Conservation (phyloP, 1,140 invertebrate species). For the Apis laboriosa region DNA sequence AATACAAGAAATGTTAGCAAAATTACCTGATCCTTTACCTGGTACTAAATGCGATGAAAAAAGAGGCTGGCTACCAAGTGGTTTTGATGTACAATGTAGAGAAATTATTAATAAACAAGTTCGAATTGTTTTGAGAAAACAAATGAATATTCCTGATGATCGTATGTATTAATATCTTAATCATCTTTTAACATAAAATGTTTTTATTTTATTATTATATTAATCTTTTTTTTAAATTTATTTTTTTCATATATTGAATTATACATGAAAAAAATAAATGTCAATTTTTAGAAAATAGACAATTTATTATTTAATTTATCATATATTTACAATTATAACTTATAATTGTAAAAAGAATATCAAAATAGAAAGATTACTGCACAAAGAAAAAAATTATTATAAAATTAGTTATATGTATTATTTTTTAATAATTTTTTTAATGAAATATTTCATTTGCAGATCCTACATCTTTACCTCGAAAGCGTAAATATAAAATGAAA, state of each 20-base stretch:
- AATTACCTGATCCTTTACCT: slow-evolving; percentile 84
- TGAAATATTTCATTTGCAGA: slow-evolving; percentile 44
- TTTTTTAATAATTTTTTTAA: too few relatives aligned
- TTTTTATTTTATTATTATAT: neutral
- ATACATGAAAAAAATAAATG: too few relatives aligned
- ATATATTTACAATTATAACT: neutral
- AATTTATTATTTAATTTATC: neutral
- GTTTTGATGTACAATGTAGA: slow-evolving; percentile 85
- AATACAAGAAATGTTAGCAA: slow-evolving; percentile 89
- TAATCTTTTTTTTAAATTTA: too few relatives aligned
- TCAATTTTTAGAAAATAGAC: neutral
- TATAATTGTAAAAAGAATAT: too few relatives aligned
- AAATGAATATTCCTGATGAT: slow-evolving; percentile 79
- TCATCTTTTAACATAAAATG: neutral
- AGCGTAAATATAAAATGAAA: slow-evolving; percentile 47
- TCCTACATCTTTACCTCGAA: slow-evolving; percentile 57
- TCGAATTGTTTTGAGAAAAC: slow-evolving; percentile 81
- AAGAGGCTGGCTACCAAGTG: slow-evolving; percentile 88
- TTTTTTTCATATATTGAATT: too few relatives aligned
- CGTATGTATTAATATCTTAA: slow-evolving; percentile 65
- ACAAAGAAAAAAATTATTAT: neutral
- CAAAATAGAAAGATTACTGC: too few relatives aligned
- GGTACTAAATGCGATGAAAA: slow-evolving; percentile 86
- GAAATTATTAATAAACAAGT: slow-evolving; percentile 86
- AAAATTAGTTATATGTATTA: neutral